Evolutionary conservation across 2,888 invertebrate species (phyloP), one percentile per base, ranked within the genome.

Genomic region (Sinhomidia bicolor): DNA sequence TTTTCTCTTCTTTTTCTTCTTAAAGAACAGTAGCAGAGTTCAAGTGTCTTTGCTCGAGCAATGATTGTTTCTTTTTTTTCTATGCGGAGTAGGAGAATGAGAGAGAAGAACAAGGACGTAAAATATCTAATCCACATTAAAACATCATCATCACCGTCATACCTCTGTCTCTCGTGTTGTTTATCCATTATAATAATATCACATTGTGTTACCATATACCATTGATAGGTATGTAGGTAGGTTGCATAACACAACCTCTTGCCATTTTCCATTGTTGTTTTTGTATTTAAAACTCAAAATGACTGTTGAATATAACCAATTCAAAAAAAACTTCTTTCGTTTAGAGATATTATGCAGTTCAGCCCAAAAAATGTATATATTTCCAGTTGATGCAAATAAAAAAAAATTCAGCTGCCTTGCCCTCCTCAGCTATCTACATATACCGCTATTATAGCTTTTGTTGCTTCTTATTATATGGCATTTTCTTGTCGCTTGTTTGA

Each of bases 21-120:
- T 71, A 26, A 57, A 41, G 54, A 68, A 86, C 85, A 86, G 85
- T 86, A 86, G 85, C 85, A 65, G 51, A 86, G 68, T 86, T 62
- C 44, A 86, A 86, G 80, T 86, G 85, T 86, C 85, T 86, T 80
- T 86, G 85, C 85, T 80, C 79, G 79, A 81, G 86, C 86, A 87
- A 80, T 87, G 71, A 87, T 41, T 81, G 86, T 85, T 76, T 26
- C 41, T 57, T 54, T 54, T 57, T 47, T 20, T 47, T 29, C 32
- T 32, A 17, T n/a, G 57, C 20, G 32, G 17, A 36, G 47, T 4
- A 23, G 29, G 41, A n/a, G 44, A 74, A 44, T n/a, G 74, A 44
- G 51, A 23, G 47, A 76, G 10, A 3, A 26, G 57, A 78, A 54
- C 54, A 51, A 57, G 78, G 57, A 78, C 57, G 78, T 78, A 78